These are phyloP conservation scores for Lithophane leautieri DNA, from an alignment of 2,888 invertebrate genomes.

Conservation along the genomic window DNA sequence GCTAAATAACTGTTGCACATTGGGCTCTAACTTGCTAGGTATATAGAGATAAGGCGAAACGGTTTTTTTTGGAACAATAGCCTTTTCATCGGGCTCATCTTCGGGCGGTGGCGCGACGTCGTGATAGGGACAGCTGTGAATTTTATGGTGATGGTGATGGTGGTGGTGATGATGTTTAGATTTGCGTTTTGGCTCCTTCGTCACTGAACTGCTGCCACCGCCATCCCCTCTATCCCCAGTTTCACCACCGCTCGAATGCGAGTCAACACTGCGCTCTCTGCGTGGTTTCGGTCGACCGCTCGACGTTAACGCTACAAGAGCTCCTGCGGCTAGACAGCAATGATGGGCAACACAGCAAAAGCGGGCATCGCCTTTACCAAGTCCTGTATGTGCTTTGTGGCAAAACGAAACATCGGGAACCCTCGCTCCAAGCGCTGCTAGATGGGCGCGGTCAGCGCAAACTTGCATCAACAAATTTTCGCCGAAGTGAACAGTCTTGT, in stretches of 20 bases:
- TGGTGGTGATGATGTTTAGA: slow-evolving; percentile 83
- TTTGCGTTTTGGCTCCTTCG: slow-evolving; percentile 81
- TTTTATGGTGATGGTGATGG: slow-evolving; percentile 85
- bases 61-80: slow-evolving; percentile 83
- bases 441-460: slow-evolving; percentile 92
- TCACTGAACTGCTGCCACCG: slow-evolving; percentile 73
- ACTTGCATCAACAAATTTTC: slow-evolving; percentile 94
- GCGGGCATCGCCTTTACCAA: slow-evolving; percentile 84
- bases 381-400: slow-evolving; percentile 86
- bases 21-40: slow-evolving; percentile 92
- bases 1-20: slow-evolving; percentile 95
- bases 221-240: slow-evolving; percentile 84
- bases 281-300: slow-evolving; percentile 82
- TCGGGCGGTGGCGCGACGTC: slow-evolving; percentile 82
- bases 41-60: slow-evolving; percentile 89
- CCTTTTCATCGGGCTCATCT: slow-evolving; percentile 82
- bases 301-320: slow-evolving; percentile 82
- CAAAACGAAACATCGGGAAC: slow-evolving; percentile 88
- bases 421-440: slow-evolving; percentile 87
- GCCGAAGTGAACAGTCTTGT: slow-evolving; percentile 95
- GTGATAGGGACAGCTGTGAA: slow-evolving; percentile 87
- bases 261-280: slow-evolving; percentile 85
- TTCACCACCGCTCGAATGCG: slow-evolving; percentile 88
- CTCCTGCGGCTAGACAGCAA: slow-evolving; percentile 87
- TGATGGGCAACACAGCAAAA: slow-evolving; percentile 89